phyloP scores from a whole-genome alignment of 2,888 invertebrate species.

The Polydrusus tereticollis region DNA sequence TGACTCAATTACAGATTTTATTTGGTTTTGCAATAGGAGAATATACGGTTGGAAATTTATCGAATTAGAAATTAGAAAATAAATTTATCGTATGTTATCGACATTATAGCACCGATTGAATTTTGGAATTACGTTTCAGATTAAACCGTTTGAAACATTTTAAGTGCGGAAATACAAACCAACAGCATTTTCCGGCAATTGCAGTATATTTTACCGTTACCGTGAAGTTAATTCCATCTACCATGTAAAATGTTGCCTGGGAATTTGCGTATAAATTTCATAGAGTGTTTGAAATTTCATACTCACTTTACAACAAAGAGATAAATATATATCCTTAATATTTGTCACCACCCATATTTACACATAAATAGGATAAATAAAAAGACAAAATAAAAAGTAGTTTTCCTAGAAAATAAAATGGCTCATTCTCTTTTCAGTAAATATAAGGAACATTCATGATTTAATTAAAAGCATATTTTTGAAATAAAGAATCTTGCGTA shows the following conservation, averaged over 20 bases:
- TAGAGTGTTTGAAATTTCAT: background rate
- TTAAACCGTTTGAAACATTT: constrained; percentile 34
- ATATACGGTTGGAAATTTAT: constrained; percentile 33
- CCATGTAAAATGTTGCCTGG: constrained; percentile 17
- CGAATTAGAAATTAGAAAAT: constrained; percentile 38
- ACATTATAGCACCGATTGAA: constrained; percentile 25
- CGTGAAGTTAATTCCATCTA: constrained; percentile 9
- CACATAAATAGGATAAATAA: no score
- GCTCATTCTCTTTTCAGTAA: no score
- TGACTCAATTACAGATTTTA: background rate
- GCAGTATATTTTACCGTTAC: constrained; percentile 20
- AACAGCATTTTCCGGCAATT: constrained; percentile 33
- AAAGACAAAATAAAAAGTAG: no score
- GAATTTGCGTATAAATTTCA: background rate
- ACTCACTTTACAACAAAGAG: background rate
- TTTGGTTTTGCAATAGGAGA: background rate
- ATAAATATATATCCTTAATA: no score
- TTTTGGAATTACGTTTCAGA: constrained; percentile 17
- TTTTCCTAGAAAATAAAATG: no score
- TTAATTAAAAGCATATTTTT: no score
- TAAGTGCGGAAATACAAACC: constrained; percentile 31
- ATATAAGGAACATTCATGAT: no score
- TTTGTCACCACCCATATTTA: no score
- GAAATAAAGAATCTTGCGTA: no score
- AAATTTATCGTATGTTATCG: constrained; percentile 28